Percentiles rank a stretch among this genome's conserved stretches.
Evolutionary conservation across 2,113 vertebrate species (phyloP).

Genomic region (Phoxinus phoxinus): DNA sequence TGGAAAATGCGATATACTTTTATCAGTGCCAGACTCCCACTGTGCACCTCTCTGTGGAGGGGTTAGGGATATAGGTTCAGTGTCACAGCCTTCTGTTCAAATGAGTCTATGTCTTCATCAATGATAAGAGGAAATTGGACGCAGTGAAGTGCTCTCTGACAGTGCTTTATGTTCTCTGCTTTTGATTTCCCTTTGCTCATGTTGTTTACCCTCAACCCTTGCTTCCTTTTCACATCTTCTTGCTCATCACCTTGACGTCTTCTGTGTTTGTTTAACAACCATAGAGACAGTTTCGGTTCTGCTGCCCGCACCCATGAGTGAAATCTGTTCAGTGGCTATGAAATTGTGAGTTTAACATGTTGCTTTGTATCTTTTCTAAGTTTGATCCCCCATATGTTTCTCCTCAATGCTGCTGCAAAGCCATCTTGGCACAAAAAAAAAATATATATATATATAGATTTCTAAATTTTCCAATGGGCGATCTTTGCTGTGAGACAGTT

Average conservation of each 20-base stretch:
- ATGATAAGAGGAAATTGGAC: constrained; percentile 42
- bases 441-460: background rate
- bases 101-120: background rate
- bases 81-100: constrained; percentile 29
- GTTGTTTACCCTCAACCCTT: constrained; percentile 45
- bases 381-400: background rate
- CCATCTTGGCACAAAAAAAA: background rate
- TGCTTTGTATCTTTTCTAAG: background rate
- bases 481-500: background rate
- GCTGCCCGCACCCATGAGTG: constrained; percentile 33
- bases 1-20: background rate
- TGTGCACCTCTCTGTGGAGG: background rate
- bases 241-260: constrained; percentile 58
- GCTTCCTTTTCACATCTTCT: background rate
- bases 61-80: constrained; percentile 16
- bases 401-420: background rate
- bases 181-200: constrained; percentile 46
- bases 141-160: constrained; percentile 40
- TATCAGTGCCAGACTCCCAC: background rate
- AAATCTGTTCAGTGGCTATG: constrained; percentile 37
- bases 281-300: constrained; percentile 44
- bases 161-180: constrained; percentile 33
- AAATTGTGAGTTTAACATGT: constrained; percentile 43
- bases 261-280: constrained; percentile 59
- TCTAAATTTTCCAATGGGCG: background rate